Base-by-base conservation (phyloP, 2,888 invertebrate genomes). In the Pandemis corylana region DNA sequence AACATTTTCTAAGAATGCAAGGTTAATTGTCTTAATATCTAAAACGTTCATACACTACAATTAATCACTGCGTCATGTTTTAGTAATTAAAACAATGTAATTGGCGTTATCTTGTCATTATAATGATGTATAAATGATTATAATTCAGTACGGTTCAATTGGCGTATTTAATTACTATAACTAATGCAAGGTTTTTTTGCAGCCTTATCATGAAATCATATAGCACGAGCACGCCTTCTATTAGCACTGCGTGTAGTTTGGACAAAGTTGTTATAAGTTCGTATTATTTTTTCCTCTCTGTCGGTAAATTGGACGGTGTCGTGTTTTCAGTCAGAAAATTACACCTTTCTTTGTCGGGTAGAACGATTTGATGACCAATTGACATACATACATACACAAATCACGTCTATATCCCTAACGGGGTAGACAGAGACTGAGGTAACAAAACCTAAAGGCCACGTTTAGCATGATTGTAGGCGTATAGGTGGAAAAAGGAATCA, bases 61-160 rank as follows among this genome's bases (percentile, higher is more conserved):
- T 69, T 68, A 64, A 46, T 62, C 10, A 41, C 12, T n/a, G 2
- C 59, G 49, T 73, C 73, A 49, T 73, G 68, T 65, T 73, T 59
- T 65, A 13, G 49, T 42, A 64, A 68, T 69, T 49, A 72, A 72
- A 67, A 53, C 59, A 63, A 61, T 42, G 28, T 44, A 64, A 64
- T 15, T 10, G 56, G 41, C 13, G 64, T 69, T 64, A 73, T 73
- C 64, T 28, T 49, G 68, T 68, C 59, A 56, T 69, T 64, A 49
- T 13, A 68, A 65, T 46, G 64, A 73, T 44, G 49, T 59, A 70
- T 12, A 42, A 69, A 13, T 41, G 59, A 73, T 73, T 69, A 36
- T 36, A 65, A 20, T 20, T 12, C 42, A 59, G 28, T 20, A 64
- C 64, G 64, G 68, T 65, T 59, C 49, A 65, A 64, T 61, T 69